Conservation (phyloP, 1,140 invertebrate species). For the Dinoponera quadriceps region DNA sequence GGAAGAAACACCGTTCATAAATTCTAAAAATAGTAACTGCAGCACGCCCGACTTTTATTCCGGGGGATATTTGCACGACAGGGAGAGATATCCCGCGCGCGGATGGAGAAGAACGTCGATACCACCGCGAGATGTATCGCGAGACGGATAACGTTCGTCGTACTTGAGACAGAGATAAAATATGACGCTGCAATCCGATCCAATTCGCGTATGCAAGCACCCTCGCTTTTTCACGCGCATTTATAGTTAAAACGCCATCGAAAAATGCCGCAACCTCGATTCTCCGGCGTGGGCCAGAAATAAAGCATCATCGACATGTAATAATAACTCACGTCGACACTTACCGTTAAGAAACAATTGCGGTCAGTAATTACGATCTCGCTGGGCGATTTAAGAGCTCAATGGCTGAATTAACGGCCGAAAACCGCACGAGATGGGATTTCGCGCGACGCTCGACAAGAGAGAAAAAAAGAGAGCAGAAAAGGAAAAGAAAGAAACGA, state of each 20-base stretch:
- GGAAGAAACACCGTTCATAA: constrained; percentile 31
- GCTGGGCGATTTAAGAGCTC: constrained; percentile 24
- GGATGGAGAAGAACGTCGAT: constrained; percentile 45
- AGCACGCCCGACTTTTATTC: constrained; percentile 48
- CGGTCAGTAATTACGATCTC: constrained; percentile 50
- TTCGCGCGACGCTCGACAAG: background rate
- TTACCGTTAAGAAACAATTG: constrained; percentile 33
- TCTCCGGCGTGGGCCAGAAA: constrained; percentile 17
- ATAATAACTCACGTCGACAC: constrained; percentile 28
- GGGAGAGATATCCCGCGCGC: constrained; percentile 1
- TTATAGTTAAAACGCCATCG: constrained; percentile 6
- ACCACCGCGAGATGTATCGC: constrained; percentile 28
- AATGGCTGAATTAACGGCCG: constrained; percentile 16
- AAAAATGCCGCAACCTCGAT: constrained; percentile 34
- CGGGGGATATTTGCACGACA: constrained; percentile 33
- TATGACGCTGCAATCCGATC: background rate
- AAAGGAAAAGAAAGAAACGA: no score
- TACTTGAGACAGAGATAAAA: constrained; percentile 16
- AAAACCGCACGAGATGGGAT: background rate
- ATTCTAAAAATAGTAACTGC: constrained; percentile 53
- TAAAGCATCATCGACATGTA: constrained; percentile 24
- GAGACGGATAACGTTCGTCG: constrained; percentile 45
- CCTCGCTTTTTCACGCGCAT: background rate
- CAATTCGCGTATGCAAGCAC: background rate
- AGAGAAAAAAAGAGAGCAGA: background rate